A percentile compares a stretch with the other conserved stretches of the same genome.
Evolutionary conservation across 2,113 vertebrate genomes (phyloP).

Genomic region (rabbit (Oryctolagus cuniculus)): mOryCun1.1 NC_091447.1:32386001-32386500

Average conservation of each 20-base stretch:
- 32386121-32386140: background rate
- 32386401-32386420: too few species aligned
- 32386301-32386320: too few species aligned
- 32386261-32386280: background rate
- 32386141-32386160: background rate
- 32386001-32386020: background rate
- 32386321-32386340: too few species aligned
- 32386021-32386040: background rate
- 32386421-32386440: too few species aligned
- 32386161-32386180: background rate
- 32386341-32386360: too few species aligned
- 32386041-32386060: background rate
- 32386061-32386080: background rate
- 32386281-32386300: too few species aligned
- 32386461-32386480: too few species aligned
- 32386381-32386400: too few species aligned
- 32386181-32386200: background rate
- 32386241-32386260: background rate
- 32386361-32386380: too few species aligned
- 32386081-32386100: background rate
- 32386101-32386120: background rate
- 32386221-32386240: background rate
- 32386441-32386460: too few species aligned
- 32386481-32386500: too few species aligned
- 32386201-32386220: background rate